Evolutionary conservation across 2,888 invertebrate species (phyloP).

Genomic region (Macrophya alboannulata): DNA sequence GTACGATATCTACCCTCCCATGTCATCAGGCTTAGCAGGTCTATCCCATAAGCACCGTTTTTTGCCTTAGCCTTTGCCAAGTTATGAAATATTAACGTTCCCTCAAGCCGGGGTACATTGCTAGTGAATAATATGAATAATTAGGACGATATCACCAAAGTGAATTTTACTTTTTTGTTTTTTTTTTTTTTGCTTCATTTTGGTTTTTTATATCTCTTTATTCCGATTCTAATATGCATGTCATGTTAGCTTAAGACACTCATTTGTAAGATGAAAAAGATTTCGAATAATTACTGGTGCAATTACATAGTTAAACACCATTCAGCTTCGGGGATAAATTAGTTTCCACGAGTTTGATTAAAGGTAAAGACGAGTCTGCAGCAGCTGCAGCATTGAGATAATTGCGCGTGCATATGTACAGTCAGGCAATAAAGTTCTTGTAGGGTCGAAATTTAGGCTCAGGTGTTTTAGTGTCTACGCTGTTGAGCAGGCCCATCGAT

Average conservation of each 20-base stretch:
- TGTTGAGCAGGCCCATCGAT: too few species aligned
- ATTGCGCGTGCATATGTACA: background rate
- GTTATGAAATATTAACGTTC: constrained; percentile 28
- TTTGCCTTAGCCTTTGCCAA: constrained; percentile 25
- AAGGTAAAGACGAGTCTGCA: constrained; percentile 12
- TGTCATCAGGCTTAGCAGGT: constrained; percentile 24
- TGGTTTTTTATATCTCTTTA: too few species aligned
- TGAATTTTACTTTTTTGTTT: background rate
- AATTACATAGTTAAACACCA: constrained; percentile 17
- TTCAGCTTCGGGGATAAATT: background rate
- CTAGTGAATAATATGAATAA: constrained; percentile 40
- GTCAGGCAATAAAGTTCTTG: too few species aligned
- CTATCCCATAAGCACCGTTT: constrained; percentile 9
- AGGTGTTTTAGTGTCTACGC: too few species aligned
- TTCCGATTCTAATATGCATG: background rate
- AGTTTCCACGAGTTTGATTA: background rate
- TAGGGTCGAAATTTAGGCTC: too few species aligned
- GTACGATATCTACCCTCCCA: constrained; percentile 2
- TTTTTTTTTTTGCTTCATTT: too few species aligned
- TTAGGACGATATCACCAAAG: constrained; percentile 5
- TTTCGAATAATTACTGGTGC: constrained; percentile 19
- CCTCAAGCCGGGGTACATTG: constrained; percentile 28
- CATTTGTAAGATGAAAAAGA: background rate
- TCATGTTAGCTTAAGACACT: constrained; percentile 14
- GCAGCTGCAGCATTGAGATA: constrained; percentile 1